These are phyloP conservation scores for Pollenia amentaria DNA, from an alignment of 2,888 invertebrate genomes.

Conservation along the genomic window DNA sequence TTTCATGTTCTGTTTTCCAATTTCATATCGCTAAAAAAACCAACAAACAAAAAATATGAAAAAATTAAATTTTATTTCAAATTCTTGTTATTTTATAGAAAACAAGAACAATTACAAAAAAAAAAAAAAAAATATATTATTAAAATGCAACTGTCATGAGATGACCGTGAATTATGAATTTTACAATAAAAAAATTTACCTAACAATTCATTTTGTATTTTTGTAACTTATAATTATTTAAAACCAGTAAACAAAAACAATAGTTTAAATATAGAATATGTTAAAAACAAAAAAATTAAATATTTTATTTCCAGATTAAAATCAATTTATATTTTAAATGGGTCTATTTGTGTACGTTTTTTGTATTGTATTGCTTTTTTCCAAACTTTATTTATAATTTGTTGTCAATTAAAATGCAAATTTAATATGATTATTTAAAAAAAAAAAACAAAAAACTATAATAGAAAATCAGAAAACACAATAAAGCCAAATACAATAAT, in stretches of 20 bases:
- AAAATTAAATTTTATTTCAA: constrained; percentile 23
- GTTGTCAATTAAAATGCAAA: constrained; percentile 74
- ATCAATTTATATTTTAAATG: constrained; percentile 28
- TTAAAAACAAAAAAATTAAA: constrained; percentile 46
- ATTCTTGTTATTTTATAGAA: background rate
- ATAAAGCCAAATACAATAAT: background rate
- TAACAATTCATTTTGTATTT: background rate
- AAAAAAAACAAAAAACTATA: constrained; percentile 6
- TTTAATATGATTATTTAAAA: constrained; percentile 68
- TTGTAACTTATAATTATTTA: constrained; percentile 62
- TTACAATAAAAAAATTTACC: background rate
- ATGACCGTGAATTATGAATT: constrained; percentile 70
- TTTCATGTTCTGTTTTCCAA: constrained; percentile 56
- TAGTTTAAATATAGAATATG: constrained; percentile 28
- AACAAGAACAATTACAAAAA: background rate
- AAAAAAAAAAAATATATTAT: constrained; percentile 41
- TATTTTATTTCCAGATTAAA: constrained; percentile 35
- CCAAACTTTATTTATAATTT: constrained; percentile 63
- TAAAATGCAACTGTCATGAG: constrained; percentile 67
- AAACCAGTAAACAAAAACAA: constrained; percentile 45
- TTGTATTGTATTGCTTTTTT: constrained; percentile 4
- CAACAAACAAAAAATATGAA: constrained; percentile 3
- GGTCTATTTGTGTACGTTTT: background rate
- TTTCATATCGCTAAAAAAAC: constrained; percentile 3
- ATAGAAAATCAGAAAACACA: background rate